Conservation (phyloP, 2,888 invertebrate species). For the Lucinisca nassula region DNA sequence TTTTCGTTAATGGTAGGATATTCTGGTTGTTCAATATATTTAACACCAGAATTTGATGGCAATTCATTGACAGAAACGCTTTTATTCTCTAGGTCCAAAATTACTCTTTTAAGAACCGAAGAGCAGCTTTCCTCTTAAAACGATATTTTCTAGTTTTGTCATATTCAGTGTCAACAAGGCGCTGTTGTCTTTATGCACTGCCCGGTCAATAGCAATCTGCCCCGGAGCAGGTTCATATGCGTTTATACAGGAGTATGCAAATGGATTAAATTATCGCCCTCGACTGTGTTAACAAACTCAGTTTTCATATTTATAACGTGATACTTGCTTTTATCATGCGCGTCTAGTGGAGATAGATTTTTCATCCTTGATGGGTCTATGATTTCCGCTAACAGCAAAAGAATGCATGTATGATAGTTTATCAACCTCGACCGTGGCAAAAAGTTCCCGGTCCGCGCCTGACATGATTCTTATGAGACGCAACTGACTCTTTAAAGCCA, state of each 20-base stretch:
- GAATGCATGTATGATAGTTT: conserved; percentile 84
- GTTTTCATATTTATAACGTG: conserved; percentile 77
- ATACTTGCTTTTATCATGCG: conserved; percentile 67
- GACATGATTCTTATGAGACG: conserved; percentile 78
- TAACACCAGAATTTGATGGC: conserved; percentile 19
- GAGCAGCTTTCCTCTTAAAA: conserved; percentile 46
- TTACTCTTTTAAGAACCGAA: conserved; percentile 60
- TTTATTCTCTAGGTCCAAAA: conserved; percentile 48
- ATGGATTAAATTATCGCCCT: conserved; percentile 73
- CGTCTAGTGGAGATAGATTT: conserved; percentile 73
- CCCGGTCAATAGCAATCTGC: conserved; percentile 51
- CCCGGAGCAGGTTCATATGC: conserved; percentile 75
- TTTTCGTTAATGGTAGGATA: conserved; percentile 78
- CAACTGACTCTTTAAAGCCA: conserved; percentile 64
- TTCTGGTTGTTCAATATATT: conserved; percentile 67
- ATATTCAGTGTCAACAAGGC: conserved; percentile 60
- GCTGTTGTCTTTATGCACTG: conserved; percentile 39
- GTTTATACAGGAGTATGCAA: conserved; percentile 84
- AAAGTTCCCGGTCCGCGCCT: conserved; percentile 70
- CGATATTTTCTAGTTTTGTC: conserved; percentile 46
- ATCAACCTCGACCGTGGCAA: conserved; percentile 75
- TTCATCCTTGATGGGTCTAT: conserved; percentile 71
- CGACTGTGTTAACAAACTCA: conserved; percentile 68
- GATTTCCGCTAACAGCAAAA: conserved; percentile 77
- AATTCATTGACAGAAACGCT: conserved; percentile 37